A percentile compares a stretch with the other conserved stretches of the same genome.
phyloP scores from a whole-genome alignment of 2,888 invertebrate genomes.

The Germaria angustata region DNA sequence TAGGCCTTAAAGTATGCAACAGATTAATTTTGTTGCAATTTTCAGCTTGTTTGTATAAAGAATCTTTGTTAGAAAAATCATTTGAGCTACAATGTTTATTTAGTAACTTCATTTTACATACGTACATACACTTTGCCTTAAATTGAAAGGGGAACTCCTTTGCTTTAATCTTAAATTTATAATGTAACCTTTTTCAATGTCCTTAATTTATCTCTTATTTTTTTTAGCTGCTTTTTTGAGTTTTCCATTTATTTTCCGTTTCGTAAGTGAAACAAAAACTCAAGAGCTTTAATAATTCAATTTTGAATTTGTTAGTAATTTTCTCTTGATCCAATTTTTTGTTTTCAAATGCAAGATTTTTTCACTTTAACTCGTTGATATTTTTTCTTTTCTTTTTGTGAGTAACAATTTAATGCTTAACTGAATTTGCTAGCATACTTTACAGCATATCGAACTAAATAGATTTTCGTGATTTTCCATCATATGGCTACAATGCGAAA shows the following conservation, averaged over 20 bases:
- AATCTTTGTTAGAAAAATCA: too few species aligned
- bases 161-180: background rate
- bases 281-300: slow-evolving; percentile 66
- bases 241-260: background rate
- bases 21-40: too few species aligned
- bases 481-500: slow-evolving; percentile 59
- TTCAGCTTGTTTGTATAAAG: too few species aligned
- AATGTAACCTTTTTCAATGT: background rate
- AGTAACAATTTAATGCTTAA: slow-evolving; percentile 70
- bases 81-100: too few species aligned
- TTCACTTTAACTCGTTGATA: slow-evolving; percentile 31
- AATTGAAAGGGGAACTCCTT: background rate
- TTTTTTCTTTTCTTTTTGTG: slow-evolving; percentile 36
- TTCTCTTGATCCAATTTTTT: slow-evolving; percentile 63
- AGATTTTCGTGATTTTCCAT: slow-evolving; percentile 67
- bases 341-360: slow-evolving; percentile 9
- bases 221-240: background rate
- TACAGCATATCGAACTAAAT: slow-evolving; percentile 67
- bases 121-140: too few species aligned
- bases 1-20: too few species aligned
- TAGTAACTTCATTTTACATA: too few species aligned
- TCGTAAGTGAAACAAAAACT: slow-evolving; percentile 31
- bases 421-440: slow-evolving; percentile 69
- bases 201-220: background rate
- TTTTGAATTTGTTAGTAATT: slow-evolving; percentile 65